Percentiles rank a stretch among this genome's conserved stretches.
Evolutionary conservation across 2,888 invertebrate genomes (phyloP).

Genomic region (Fragum whitleyi): DNA sequence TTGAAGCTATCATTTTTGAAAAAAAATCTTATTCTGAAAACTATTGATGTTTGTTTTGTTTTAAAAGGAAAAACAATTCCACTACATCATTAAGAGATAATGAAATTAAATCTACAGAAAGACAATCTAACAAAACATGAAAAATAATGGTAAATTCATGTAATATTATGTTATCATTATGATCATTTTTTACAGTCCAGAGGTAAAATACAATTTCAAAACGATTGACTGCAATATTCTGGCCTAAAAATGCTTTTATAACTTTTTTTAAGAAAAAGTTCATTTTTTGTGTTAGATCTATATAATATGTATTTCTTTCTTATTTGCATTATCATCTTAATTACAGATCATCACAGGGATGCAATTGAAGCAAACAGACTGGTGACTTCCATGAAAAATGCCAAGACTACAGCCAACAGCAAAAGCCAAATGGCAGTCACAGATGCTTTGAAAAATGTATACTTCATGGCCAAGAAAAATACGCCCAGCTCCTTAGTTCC

Average conservation of each 20-base stretch:
- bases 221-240: neutral
- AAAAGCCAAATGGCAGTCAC: neutral
- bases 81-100: no score
- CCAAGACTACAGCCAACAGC: neutral
- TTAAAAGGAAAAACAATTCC: no score
- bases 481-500: neutral
- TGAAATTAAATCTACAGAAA: no score
- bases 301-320: neutral
- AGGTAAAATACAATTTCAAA: no score
- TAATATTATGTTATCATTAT: no score
- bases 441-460: neutral
- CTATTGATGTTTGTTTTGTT: no score
- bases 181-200: no score
- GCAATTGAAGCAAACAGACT: neutral
- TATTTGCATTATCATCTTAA: neutral
- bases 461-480: neutral
- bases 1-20: no score
- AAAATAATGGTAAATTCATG: no score
- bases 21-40: no score
- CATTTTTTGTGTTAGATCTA: neutral
- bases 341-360: neutral
- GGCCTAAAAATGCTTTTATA: neutral
- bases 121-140: no score
- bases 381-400: neutral
- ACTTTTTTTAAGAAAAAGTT: neutral